Evolutionary conservation across 2,113 vertebrate genomes (phyloP).

Genomic region (Vireo altiloquus): DNA sequence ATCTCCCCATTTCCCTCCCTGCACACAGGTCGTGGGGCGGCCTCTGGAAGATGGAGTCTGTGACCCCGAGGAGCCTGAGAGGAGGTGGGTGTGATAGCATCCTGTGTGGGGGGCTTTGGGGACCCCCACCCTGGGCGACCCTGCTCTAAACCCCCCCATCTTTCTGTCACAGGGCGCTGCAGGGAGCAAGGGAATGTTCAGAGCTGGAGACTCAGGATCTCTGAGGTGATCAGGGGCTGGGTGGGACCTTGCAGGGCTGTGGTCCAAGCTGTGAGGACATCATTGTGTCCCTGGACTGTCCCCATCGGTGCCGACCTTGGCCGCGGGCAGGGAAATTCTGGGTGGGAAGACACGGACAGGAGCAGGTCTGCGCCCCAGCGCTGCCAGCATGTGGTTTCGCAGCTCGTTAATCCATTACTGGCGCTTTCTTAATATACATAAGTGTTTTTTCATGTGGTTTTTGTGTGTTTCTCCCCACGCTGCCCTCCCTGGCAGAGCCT

Average conservation of each 20-base stretch:
- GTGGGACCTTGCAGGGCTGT: neutral
- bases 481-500: neutral
- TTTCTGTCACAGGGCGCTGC: neutral
- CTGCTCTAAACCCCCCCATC: neutral
- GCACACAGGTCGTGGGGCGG: neutral
- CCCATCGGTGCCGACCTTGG: neutral
- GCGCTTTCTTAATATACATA: neutral
- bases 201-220: conserved; percentile 59
- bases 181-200: neutral
- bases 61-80: neutral
- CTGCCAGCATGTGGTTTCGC: conserved; percentile 35
- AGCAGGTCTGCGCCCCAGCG: neutral
- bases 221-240: conserved; percentile 48
- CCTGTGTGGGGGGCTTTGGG: neutral
- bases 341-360: neutral
- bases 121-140: accelerated
- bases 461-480: neutral
- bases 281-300: accelerated
- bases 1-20: neutral
- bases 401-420: conserved; percentile 45
- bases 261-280: neutral
- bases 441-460: conserved; percentile 32
- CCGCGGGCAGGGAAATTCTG: accelerated
- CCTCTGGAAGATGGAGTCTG: neutral
- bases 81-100: conserved; percentile 2